Conservation (phyloP, 2,113 vertebrate genomes). For the human (Homo sapiens) region GRCh38 chrX:71927501-71928000, state of each 20-base stretch:
- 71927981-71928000: not conserved
- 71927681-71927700: not conserved
- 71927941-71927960: not conserved
- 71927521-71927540: not conserved
- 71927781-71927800: not conserved
- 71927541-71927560: not conserved
- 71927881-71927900: not conserved
- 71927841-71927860: not conserved
- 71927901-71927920: constrained; percentile 33
- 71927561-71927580: not conserved
- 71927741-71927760: not conserved
- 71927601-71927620: not conserved
- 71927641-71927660: not conserved
- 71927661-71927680: not conserved
- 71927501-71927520: not conserved
- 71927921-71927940: not conserved
- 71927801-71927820: not conserved
- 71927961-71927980: not conserved
- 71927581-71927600: not conserved
- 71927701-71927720: not conserved
- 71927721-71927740: not conserved
- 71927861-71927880: not conserved
- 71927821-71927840: not conserved
- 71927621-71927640: not conserved
- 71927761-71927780: not conserved